Evolutionary conservation across 1,140 invertebrate genomes (phyloP), one percentile per base, ranked within the genome.

Genomic region (Sminthurinus signatus): DNA sequence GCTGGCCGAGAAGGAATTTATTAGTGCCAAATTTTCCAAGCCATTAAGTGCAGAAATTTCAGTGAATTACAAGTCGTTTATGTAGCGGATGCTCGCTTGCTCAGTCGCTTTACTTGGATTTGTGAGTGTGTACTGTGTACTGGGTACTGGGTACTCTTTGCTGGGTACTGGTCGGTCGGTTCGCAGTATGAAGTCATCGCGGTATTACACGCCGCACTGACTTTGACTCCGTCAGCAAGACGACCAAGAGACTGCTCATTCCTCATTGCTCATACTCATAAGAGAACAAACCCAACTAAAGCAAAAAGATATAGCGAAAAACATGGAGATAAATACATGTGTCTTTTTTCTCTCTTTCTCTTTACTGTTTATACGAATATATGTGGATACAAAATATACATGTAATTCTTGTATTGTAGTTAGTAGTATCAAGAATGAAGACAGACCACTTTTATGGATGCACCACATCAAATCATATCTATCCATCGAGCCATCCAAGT

Each of bases 21-120:
- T 72, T 72, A 72, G 71, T 72, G 71, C 68, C 71, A 72, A 72
- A 72, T 72, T 72, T 72, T 72, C 71, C 71, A 72, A 72, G 67
- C 70, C 71, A 72, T 72, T 72, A 72, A 70, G 62, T 70, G 63
- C 71, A 69, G 71, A 71, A 71, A 71, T 73, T 71, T 70, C 65
- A 70, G 71, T 73, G 71, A 71, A 73, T 71, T 71, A 71, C 69
- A 69, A 68, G 69, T 73, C 71, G 63, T 71, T 73, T 69, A 69
- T 70, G 69, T 66, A 71, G 64, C 69, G 69, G 67, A 71, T 71
- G 69, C 66, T 62, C n/a, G n/a, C n/a, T n/a, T n/a, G n/a, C n/a
- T n/a, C n/a, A n/a, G n/a, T n/a, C n/a, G n/a, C n/a, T n/a, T n/a
- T n/a, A n/a, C n/a, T n/a, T 67, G 70, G 64, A 67, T 60, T 69